Evolutionary conservation across 2,888 invertebrate genomes (phyloP).

Genomic region (Drosophila eohydei): DNA sequence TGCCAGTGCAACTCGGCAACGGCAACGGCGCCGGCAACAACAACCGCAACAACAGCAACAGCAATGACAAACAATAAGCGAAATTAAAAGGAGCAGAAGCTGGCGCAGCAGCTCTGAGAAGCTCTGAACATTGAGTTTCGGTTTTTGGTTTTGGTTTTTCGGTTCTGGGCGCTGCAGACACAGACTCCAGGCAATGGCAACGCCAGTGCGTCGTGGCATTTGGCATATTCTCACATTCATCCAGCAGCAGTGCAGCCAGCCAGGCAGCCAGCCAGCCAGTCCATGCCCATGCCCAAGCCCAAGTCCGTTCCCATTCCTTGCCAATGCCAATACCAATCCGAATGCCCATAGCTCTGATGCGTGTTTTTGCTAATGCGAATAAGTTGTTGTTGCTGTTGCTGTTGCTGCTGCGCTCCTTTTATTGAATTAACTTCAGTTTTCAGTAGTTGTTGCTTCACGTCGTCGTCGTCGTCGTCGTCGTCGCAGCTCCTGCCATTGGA

Average conservation of each 20-base stretch:
- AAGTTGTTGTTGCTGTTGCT: slow-evolving; percentile 57
- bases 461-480: slow-evolving; percentile 18
- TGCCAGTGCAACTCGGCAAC: slow-evolving; percentile 43
- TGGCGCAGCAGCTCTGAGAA: slow-evolving; percentile 14
- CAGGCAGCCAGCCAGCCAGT: slow-evolving; percentile 14
- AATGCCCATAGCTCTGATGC: slow-evolving; percentile 51
- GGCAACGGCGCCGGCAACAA: slow-evolving; percentile 38
- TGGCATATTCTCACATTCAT: slow-evolving; percentile 69
- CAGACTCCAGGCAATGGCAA: slow-evolving; percentile 27
- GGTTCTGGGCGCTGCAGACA: slow-evolving; percentile 42
- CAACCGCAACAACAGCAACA: slow-evolving; percentile 35
- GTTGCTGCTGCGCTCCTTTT: slow-evolving; percentile 55
- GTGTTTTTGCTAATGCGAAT: slow-evolving; percentile 78
- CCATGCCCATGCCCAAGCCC: slow-evolving; percentile 20
- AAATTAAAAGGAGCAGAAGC: slow-evolving; percentile 52
- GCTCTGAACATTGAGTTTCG: slow-evolving; percentile 52
- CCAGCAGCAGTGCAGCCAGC: slow-evolving; percentile 21
- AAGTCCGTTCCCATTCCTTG: slow-evolving; percentile 22
- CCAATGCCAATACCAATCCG: slow-evolving; percentile 54
- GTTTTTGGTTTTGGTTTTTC: slow-evolving; percentile 52
- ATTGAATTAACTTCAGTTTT: slow-evolving; percentile 71
- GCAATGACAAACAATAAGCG: slow-evolving; percentile 68
- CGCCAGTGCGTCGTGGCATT: slow-evolving; percentile 57
- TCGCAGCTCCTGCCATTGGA: slow-evolving; percentile 25
- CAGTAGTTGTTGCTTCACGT: slow-evolving; percentile 41